Percentiles rank a stretch among this genome's conserved stretches.
These are phyloP conservation scores for Serinus canaria DNA, from an alignment of 2,113 vertebrate genomes.

Conservation along the genomic window DNA sequence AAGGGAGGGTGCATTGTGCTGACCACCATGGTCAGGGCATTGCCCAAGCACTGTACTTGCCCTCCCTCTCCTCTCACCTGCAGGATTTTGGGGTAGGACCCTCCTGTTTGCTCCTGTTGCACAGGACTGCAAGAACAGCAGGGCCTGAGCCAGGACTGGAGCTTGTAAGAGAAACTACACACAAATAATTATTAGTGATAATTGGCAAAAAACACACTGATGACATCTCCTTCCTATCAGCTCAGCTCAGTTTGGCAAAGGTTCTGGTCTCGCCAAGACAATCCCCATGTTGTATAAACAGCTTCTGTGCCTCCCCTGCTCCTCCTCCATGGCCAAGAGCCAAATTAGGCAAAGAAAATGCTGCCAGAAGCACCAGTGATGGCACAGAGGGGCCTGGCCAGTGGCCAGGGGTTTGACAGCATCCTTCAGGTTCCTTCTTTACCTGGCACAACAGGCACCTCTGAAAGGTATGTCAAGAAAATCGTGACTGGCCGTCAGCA, in stretches of 20 bases:
- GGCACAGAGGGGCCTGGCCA: neutral
- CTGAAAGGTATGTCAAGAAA: neutral
- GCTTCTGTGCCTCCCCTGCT: neutral
- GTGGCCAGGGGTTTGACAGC: neutral
- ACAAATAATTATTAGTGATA: constrained; percentile 27
- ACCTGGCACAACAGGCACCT: neutral
- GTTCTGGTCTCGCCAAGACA: accelerated
- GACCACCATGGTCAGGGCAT: accelerated
- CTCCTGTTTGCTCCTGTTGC: neutral
- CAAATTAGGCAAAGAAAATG: neutral
- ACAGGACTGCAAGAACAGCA: neutral
- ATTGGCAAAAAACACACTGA: neutral
- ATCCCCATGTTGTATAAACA: neutral
- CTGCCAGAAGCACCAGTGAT: accelerated
- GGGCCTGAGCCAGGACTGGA: neutral
- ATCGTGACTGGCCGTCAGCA: accelerated
- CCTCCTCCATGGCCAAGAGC: neutral
- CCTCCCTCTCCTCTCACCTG: neutral
- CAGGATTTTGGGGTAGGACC: neutral
- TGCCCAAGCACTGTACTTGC: neutral
- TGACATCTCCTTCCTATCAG: neutral
- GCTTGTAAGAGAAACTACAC: neutral
- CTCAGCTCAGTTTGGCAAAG: constrained; percentile 1
- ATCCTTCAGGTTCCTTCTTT: neutral
- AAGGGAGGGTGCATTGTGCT: accelerated